Conservation (phyloP, 2,113 vertebrate species). For the Vulpes lagopus region DNA sequence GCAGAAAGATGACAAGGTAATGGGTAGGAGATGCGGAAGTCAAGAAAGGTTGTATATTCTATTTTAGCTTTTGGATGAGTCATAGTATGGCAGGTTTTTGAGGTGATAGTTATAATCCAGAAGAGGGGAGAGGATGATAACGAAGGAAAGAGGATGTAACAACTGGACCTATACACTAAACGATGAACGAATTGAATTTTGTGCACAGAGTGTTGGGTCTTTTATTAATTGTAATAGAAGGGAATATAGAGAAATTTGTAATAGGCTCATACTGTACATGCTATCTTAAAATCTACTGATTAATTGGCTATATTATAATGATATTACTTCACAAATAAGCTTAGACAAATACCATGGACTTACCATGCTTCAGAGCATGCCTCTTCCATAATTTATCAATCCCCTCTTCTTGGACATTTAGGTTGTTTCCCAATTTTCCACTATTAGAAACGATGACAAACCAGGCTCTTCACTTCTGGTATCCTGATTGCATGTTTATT, state of each 20-base stretch:
- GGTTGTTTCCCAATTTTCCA: background rate
- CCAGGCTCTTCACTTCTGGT: too few species aligned
- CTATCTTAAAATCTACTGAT: conserved; percentile 2
- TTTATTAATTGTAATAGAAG: background rate
- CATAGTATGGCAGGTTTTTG: background rate
- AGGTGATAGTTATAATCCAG: background rate
- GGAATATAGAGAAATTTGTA: background rate
- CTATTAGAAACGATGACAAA: background rate
- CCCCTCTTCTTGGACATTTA: background rate
- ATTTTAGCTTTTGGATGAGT: background rate
- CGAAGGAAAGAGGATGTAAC: background rate
- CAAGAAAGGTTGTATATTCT: background rate
- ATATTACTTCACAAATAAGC: conserved; percentile 1
- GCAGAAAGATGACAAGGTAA: background rate
- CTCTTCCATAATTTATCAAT: background rate
- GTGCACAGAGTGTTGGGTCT: background rate
- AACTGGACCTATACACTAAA: background rate
- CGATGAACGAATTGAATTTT: background rate
- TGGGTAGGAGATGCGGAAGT: background rate
- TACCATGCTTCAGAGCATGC: background rate
- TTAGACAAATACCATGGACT: background rate
- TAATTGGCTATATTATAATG: background rate
- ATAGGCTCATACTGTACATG: background rate
- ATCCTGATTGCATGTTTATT: background rate
- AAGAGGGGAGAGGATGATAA: background rate